phyloP scores from a whole-genome alignment of 53 echinoderm and acorn worm genomes.

The Echinometra lucunter region DNA sequence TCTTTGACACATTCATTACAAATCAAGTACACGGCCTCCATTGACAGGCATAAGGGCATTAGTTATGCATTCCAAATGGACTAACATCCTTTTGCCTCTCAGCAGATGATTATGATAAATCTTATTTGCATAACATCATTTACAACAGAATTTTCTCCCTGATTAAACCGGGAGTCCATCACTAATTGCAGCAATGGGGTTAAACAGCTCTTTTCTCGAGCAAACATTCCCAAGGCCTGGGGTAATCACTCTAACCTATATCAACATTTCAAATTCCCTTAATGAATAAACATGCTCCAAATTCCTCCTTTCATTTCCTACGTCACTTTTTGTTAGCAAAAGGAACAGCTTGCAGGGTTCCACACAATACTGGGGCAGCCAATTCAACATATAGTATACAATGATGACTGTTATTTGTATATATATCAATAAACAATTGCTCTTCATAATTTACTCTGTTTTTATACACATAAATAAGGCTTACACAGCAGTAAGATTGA shows the following conservation, averaged over 20 bases:
- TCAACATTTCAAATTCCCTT: not conserved
- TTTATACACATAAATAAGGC: slow-evolving; percentile 66
- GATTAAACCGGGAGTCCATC: too few relatives aligned
- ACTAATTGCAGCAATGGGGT: not conserved
- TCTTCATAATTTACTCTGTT: slow-evolving; percentile 67
- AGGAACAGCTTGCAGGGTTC: slow-evolving; percentile 30
- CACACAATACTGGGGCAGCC: slow-evolving; percentile 36
- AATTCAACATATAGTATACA: slow-evolving; percentile 47
- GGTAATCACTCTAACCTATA: slow-evolving; percentile 2
- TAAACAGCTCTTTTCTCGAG: not conserved
- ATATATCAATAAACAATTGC: slow-evolving; percentile 62
- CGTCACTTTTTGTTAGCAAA: not conserved
- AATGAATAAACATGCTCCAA: not conserved
- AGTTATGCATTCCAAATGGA: not conserved
- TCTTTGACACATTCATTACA: not conserved
- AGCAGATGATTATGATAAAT: too few relatives aligned
- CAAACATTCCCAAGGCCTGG: not conserved
- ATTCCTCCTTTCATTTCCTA: not conserved
- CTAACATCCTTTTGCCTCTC: not conserved
- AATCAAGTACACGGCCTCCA: not conserved
- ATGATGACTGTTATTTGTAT: slow-evolving; percentile 26
- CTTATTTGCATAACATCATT: not conserved
- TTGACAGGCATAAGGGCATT: not conserved
- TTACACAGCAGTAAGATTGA: slow-evolving; percentile 46
- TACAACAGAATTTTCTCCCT: not conserved